Conservation (phyloP, 2,797 vertebrate species). For the Molossus alvarezi region DNA sequence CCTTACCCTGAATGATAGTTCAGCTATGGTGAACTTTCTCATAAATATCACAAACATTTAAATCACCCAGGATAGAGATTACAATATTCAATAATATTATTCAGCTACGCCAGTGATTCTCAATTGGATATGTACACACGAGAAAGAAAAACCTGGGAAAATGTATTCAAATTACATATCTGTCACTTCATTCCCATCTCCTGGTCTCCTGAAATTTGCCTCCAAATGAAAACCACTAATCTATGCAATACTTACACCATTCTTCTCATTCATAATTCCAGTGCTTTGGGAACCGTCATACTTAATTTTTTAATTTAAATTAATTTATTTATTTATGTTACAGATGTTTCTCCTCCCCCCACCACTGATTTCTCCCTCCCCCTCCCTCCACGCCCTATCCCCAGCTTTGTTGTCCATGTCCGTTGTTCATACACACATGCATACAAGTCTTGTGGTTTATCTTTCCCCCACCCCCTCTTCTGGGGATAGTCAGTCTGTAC, state of each 20-base stretch:
- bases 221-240: constrained; percentile 32
- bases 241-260: background rate
- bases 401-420: too few species aligned
- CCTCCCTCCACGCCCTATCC: too few species aligned
- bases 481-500: too few species aligned
- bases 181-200: background rate
- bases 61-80: background rate
- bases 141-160: constrained; percentile 29
- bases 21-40: background rate
- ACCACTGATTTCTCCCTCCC: too few species aligned
- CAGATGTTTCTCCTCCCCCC: too few species aligned
- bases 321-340: too few species aligned
- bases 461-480: too few species aligned
- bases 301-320: too few species aligned
- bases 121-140: background rate
- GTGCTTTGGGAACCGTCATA: background rate
- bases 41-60: background rate
- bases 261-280: background rate
- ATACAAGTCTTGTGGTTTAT: too few species aligned
- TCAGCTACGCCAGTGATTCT: background rate
- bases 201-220: background rate
- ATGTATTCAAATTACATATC: background rate
- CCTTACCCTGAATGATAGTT: background rate
- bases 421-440: too few species aligned
- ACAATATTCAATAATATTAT: background rate